phyloP scores from a whole-genome alignment of 1,140 invertebrate species.

The Aphis craccivora region DNA sequence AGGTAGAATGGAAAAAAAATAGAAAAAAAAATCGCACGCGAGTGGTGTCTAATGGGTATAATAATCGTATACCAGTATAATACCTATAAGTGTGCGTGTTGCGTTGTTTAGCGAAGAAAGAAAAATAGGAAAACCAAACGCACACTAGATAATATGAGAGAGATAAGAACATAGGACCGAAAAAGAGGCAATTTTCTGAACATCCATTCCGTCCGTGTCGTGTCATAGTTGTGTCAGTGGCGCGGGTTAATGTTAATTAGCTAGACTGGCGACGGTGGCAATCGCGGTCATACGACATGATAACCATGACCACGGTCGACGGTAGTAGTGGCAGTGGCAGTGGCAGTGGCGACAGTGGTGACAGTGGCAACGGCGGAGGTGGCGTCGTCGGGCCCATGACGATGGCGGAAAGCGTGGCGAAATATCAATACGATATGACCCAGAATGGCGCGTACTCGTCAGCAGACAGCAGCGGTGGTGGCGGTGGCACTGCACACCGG shows the following conservation, averaged over 20 bases:
- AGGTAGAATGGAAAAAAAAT: neutral
- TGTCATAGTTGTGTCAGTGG: neutral
- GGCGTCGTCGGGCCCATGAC: neutral
- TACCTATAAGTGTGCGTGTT: neutral
- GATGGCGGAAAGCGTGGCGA: neutral
- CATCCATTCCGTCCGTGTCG: neutral
- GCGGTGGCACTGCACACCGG: neutral
- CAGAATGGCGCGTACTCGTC: conserved; percentile 47
- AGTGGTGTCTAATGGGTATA: neutral
- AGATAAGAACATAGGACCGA: neutral
- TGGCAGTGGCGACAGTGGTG: neutral
- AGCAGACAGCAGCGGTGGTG: neutral
- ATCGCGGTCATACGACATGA: neutral
- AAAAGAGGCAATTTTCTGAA: neutral
- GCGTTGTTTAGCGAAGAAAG: neutral
- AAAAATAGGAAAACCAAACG: neutral
- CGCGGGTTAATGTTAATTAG: conserved; percentile 15
- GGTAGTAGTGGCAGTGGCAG: neutral
- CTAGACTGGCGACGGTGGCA: neutral
- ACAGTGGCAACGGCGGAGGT: neutral
- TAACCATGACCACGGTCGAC: neutral
- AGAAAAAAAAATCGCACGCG: neutral
- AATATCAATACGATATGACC: conserved; percentile 52
- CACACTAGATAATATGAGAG: neutral
- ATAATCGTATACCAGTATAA: neutral